These are phyloP conservation scores for Bombus breviceps DNA, from an alignment of 1,140 invertebrate genomes.

Conservation along the genomic window DNA sequence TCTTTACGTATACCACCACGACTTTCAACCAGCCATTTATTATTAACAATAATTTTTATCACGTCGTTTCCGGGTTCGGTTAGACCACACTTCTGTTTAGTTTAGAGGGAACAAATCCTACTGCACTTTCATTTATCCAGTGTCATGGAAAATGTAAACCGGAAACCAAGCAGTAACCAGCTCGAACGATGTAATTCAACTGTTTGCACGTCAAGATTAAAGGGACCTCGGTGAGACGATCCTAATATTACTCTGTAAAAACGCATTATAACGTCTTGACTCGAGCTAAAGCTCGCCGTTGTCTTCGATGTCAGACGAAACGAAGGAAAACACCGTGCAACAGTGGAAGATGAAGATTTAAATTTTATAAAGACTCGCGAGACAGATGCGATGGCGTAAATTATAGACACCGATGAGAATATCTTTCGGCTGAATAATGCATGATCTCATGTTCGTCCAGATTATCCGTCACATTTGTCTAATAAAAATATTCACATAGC, in stretches of 20 bases:
- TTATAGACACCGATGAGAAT: slow-evolving; percentile 17
- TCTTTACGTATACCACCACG: too few species aligned
- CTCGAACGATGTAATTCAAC: neutral
- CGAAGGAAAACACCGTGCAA: neutral
- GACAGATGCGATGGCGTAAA: neutral
- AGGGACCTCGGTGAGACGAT: neutral
- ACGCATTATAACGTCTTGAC: neutral
- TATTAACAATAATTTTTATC: neutral
- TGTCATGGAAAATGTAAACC: neutral
- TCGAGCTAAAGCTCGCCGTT: neutral
- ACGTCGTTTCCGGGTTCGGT: too few species aligned
- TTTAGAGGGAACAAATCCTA: neutral
- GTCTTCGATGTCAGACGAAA: neutral
- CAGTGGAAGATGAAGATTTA: neutral
- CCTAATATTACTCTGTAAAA: neutral
- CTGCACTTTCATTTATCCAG: neutral
- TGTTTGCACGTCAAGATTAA: slow-evolving; percentile 9
- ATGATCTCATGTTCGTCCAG: neutral
- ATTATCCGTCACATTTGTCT: slow-evolving; percentile 28
- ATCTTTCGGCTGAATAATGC: slow-evolving; percentile 19
- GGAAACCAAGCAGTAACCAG: too few species aligned
- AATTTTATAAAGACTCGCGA: slow-evolving; percentile 3
- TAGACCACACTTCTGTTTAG: neutral
- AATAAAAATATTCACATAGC: slow-evolving; percentile 12
- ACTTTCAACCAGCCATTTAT: too few species aligned